Evolutionary conservation across 2,113 vertebrate species (phyloP), one percentile per base, ranked within the genome.

Genomic region (Choloepus hoffmanni): DNA sequence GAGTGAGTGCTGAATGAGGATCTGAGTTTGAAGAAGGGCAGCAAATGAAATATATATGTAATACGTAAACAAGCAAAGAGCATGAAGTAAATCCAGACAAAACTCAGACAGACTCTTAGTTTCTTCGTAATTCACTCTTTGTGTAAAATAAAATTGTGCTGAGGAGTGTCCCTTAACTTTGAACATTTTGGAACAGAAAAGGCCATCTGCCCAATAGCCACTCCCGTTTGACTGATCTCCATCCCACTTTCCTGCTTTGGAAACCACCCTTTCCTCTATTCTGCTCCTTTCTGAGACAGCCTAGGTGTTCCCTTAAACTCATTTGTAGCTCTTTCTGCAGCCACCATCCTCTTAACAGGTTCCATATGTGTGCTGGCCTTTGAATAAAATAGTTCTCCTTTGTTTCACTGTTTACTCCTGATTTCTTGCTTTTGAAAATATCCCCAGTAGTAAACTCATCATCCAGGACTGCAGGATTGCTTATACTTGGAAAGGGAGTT

Each of bases 301-400:
- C 96, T 97, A 97, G 93, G 94, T 98, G 95, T 36, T 97, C 94
- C 95, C 95, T 96, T 97, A 89, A 97, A 96, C 78, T 94, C 11
- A 8, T 97, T 97, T 97, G 70, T 87, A 90, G 88, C 95, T 93
- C 40, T 94, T 93, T 55, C 79, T 97, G n/a, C 48, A 96, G 53
- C 85, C 85, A 87, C 85, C 94, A 95, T 96, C 48, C 67, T 36
- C 96, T 73, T 95, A 98, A 98, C 23, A 78, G 96, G 40, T 95
- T 98, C 97, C 97, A 98, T 94, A 97, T 97, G 97, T 84, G 92
- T 45, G 24, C 83, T 72, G 65, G 63, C 96, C 96, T 90, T 74
- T 96, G 88, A 78, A 86, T 95, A 65, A 53, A 73, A 81, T 72
- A 92, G 67, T 83, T 96, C 86, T 89, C 28, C 94, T 78, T 90